phyloP scores from a whole-genome alignment of 1,140 invertebrate species.

The Papilio machaon region DNA sequence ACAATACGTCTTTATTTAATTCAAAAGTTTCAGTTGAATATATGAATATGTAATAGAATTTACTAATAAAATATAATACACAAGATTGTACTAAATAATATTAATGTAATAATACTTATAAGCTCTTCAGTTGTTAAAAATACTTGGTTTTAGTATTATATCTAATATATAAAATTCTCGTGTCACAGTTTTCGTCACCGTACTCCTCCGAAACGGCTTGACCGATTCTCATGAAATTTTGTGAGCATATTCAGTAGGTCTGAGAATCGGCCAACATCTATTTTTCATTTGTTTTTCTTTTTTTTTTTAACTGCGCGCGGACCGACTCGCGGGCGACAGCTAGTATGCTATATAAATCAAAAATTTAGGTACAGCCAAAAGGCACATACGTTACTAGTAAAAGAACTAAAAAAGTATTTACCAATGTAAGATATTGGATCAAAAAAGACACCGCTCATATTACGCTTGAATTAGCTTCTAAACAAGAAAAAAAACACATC shows the following conservation, averaged over 20 bases:
- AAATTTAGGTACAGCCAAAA: not conserved
- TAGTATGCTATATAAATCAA: too few species aligned
- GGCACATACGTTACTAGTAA: not conserved
- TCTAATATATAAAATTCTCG: too few species aligned
- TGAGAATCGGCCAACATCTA: too few species aligned
- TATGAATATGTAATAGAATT: not conserved
- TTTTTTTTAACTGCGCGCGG: too few species aligned
- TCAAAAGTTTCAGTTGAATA: not conserved
- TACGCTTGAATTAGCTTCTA: not conserved
- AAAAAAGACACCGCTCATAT: not conserved
- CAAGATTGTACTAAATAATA: too few species aligned
- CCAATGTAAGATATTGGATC: not conserved
- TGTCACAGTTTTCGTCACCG: too few species aligned
- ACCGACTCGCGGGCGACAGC: too few species aligned
- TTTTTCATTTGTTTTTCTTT: too few species aligned
- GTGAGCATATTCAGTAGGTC: too few species aligned
- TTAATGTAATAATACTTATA: not conserved
- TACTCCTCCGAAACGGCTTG: too few species aligned
- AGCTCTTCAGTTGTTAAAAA: not conserved
- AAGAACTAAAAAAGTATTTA: not conserved
- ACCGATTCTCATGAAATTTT: too few species aligned
- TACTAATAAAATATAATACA: not conserved
- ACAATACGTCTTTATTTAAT: slow-evolving; percentile 14
- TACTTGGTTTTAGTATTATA: too few species aligned
- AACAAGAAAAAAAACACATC: not conserved